Percentiles rank a stretch among this genome's conserved stretches.
phyloP scores from a whole-genome alignment of 2,797 vertebrate genomes.

The Pogoniulus pusillus region DNA sequence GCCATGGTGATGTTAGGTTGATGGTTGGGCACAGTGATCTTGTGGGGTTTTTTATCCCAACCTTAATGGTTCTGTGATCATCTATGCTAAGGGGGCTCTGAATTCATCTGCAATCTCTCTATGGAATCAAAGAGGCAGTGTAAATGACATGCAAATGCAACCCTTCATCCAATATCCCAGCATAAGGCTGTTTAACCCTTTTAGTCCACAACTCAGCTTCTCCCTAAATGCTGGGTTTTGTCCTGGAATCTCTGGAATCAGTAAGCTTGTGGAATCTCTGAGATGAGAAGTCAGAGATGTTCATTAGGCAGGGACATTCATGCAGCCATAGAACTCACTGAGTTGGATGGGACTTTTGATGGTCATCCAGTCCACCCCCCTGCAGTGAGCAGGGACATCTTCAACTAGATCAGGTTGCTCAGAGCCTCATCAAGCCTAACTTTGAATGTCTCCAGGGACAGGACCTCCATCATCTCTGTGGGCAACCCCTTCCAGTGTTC shows the following conservation, averaged over 20 bases:
- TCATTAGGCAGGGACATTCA: not conserved
- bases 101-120: not conserved
- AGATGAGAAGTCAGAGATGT: not conserved
- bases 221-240: not conserved
- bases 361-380: no score
- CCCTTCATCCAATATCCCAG: not conserved
- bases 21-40: no score
- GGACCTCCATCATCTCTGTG: no score
- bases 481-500: no score
- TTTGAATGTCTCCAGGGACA: no score
- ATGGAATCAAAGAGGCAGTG: not conserved
- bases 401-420: no score
- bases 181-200: not conserved
- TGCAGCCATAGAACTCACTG: no score
- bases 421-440: no score
- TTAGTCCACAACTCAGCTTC: not conserved
- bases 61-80: not conserved
- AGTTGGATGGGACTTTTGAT: no score
- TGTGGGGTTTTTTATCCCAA: no score
- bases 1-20: no score
- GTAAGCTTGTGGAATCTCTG: not conserved
- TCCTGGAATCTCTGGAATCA: not conserved
- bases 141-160: not conserved
- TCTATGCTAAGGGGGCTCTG: not conserved
- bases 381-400: no score